phyloP scores from a whole-genome alignment of 2,113 vertebrate species.

The Eulacestoma nigropectus region DNA sequence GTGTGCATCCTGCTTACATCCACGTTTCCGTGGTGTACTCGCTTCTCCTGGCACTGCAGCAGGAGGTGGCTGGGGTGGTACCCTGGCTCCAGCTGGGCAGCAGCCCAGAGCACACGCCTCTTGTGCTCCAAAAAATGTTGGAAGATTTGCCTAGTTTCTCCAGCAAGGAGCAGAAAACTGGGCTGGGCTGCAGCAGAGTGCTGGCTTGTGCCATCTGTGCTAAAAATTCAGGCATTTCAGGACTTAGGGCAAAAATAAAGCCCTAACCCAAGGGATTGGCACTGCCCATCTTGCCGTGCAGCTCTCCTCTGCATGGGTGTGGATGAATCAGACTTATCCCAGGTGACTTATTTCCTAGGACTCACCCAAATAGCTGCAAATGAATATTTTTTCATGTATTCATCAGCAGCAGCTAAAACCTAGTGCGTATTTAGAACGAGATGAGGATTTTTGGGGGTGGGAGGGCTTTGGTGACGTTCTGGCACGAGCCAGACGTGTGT shows the following conservation, averaged over 20 bases:
- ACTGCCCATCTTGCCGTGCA: not conserved
- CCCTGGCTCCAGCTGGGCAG: not conserved
- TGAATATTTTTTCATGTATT: not conserved
- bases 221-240: not conserved
- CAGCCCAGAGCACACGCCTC: not conserved
- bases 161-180: not conserved
- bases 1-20: not conserved
- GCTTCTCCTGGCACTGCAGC: not conserved
- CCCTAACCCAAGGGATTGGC: not conserved
- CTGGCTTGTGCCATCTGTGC: not conserved
- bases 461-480: not conserved
- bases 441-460: not conserved
- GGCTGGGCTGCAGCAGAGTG: not conserved
- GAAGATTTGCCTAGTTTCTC: not conserved
- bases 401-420: not conserved
- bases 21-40: fast-evolving
- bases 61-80: not conserved
- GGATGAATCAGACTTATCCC: not conserved
- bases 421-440: not conserved
- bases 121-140: not conserved
- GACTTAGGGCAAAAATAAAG: not conserved
- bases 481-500: not conserved
- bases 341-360: not conserved
- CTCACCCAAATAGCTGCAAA: not conserved
- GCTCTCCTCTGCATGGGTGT: fast-evolving